phyloP scores from a whole-genome alignment of 2,113 vertebrate species.

The Chaenogobius annularis region DNA sequence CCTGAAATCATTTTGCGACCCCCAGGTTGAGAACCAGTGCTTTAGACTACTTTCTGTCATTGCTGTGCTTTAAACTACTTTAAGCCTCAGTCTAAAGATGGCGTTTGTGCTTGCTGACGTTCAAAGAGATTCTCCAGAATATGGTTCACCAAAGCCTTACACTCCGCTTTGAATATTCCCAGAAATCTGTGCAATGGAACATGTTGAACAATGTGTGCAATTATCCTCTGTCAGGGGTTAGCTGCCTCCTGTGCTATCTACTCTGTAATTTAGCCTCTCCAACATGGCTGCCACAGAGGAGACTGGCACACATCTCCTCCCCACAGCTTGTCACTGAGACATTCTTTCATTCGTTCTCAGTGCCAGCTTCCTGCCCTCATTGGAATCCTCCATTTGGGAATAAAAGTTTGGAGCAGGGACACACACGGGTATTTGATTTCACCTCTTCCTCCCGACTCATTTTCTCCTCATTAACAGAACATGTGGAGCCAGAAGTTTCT shows the following conservation, averaged over 20 bases:
- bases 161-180: conserved; percentile 44
- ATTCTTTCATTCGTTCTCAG: conserved; percentile 37
- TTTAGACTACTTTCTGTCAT: conserved; percentile 2
- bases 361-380: conserved; percentile 55
- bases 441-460: conserved; percentile 62
- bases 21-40: no score
- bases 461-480: conserved; percentile 69
- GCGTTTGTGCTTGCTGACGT: conserved; percentile 25
- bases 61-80: not conserved
- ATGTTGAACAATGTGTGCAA: conserved; percentile 46
- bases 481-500: conserved; percentile 58
- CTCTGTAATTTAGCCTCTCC: conserved; percentile 56
- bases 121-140: conserved; percentile 26
- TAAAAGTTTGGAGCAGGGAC: conserved; percentile 50
- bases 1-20: no score
- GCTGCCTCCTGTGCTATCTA: conserved; percentile 37
- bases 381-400: conserved; percentile 50
- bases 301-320: conserved; percentile 49
- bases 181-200: conserved; percentile 21
- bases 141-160: conserved; percentile 30
- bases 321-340: conserved; percentile 43
- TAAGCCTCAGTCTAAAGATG: conserved; percentile 18
- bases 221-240: conserved; percentile 48
- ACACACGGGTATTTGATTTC: conserved; percentile 68
- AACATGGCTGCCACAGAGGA: conserved; percentile 62